Percentiles rank a stretch among this genome's conserved stretches.
phyloP scores from a whole-genome alignment of 2,888 invertebrate genomes.

The Pseudoips prasinana region DNA sequence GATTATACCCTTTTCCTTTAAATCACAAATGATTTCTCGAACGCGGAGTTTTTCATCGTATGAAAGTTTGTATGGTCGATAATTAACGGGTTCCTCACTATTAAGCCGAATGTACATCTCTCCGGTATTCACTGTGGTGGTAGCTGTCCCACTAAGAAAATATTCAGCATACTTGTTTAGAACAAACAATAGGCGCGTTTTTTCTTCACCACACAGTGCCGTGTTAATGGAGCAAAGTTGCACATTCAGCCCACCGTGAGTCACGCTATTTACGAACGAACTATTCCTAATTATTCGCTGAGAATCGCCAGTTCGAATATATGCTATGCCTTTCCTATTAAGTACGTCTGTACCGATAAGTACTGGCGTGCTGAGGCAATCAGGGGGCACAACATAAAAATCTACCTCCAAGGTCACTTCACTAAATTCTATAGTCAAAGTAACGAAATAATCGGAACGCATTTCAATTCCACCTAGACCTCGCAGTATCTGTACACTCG shows the following conservation, averaged over 20 bases:
- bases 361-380: too few species aligned
- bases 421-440: constrained; percentile 16
- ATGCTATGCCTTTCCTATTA: constrained; percentile 1
- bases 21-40: not conserved
- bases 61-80: constrained; percentile 2
- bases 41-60: constrained; percentile 4
- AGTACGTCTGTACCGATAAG: not conserved
- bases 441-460: constrained; percentile 1
- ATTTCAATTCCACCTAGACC: not conserved
- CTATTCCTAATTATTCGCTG: too few species aligned
- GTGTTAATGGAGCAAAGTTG: too few species aligned
- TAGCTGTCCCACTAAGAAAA: not conserved
- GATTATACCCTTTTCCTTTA: constrained; percentile 1
- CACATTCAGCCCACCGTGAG: too few species aligned
- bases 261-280: too few species aligned
- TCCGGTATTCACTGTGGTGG: constrained; percentile 1
- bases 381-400: constrained; percentile 5
- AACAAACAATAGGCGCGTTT: not conserved
- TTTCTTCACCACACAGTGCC: too few species aligned
- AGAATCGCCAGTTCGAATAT: constrained; percentile 1
- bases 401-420: constrained; percentile 23
- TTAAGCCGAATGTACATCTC: constrained; percentile 1
- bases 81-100: not conserved
- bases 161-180: not conserved
- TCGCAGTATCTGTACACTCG: not conserved